These are phyloP conservation scores for Lepidotrigona ventralis DNA, from an alignment of 1,140 invertebrate genomes.

Conservation along the genomic window DNA sequence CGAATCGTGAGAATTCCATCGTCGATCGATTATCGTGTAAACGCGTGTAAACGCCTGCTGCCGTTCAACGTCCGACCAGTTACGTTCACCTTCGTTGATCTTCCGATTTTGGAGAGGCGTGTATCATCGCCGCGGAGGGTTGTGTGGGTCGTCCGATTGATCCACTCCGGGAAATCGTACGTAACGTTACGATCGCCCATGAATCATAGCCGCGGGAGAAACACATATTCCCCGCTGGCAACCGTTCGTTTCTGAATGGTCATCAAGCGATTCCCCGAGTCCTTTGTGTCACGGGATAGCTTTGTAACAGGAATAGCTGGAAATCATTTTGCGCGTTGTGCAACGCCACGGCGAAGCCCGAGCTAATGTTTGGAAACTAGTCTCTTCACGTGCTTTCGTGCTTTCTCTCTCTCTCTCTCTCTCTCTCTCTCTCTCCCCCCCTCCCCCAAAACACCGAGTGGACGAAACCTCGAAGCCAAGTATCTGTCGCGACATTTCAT, in stretches of 20 bases:
- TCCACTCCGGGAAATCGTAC: constrained; percentile 38
- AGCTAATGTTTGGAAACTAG: constrained; percentile 3
- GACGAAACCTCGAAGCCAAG: too few species aligned
- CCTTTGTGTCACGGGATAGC: constrained; percentile 33
- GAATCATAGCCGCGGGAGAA: constrained; percentile 17
- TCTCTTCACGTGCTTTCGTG: background rate
- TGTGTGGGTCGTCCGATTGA: constrained; percentile 59
- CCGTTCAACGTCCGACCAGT: background rate
- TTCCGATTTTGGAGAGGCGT: background rate
- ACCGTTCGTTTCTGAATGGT: constrained; percentile 17
- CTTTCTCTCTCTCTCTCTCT: too few species aligned
- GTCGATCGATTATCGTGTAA: background rate
- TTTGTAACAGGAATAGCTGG: constrained; percentile 18
- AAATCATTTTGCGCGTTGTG: constrained; percentile 21
- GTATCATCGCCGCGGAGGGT: background rate
- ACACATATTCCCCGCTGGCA: background rate
- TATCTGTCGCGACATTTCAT: too few species aligned
- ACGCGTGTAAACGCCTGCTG: background rate
- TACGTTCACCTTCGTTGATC: too few species aligned
- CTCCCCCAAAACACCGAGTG: too few species aligned
- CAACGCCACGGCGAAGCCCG: background rate
- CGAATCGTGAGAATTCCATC: background rate
- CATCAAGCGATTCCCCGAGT: constrained; percentile 2
- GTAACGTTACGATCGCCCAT: background rate
- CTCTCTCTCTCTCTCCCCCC: too few species aligned